Evolutionary conservation across 2,888 invertebrate species (phyloP).

Genomic region (Xestia xanthographa): DNA sequence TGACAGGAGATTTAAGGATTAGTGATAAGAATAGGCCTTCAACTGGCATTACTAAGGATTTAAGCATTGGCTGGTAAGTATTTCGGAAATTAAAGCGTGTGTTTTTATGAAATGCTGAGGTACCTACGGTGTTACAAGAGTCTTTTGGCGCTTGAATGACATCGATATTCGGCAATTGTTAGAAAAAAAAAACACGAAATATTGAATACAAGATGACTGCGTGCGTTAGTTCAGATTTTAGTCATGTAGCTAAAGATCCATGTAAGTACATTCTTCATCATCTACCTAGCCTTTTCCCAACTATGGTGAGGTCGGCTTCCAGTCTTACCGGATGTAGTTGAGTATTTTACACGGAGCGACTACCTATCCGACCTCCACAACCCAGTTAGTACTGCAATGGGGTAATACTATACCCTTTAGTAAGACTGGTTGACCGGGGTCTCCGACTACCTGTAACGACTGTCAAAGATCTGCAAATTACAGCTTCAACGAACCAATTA

Average conservation of each 20-base stretch:
- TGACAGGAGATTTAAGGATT: constrained; percentile 10
- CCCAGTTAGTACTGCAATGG: neutral
- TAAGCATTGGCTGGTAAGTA: neutral
- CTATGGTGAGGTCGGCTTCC: neutral
- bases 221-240: neutral
- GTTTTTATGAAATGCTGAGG: neutral
- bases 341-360: no score
- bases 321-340: no score
- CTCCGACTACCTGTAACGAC: neutral
- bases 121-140: neutral
- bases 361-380: neutral
- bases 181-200: neutral
- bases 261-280: neutral
- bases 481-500: no score
- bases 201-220: neutral
- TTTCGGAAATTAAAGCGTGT: neutral
- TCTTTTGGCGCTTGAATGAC: neutral
- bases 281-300: neutral
- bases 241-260: neutral
- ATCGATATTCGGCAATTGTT: neutral
- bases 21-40: constrained; percentile 11
- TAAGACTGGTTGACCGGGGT: neutral
- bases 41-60: neutral
- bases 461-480: neutral
- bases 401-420: no score